These are phyloP conservation scores for Nymphicus hollandicus DNA, from an alignment of 2,113 vertebrate species.

Conservation along the genomic window DNA sequence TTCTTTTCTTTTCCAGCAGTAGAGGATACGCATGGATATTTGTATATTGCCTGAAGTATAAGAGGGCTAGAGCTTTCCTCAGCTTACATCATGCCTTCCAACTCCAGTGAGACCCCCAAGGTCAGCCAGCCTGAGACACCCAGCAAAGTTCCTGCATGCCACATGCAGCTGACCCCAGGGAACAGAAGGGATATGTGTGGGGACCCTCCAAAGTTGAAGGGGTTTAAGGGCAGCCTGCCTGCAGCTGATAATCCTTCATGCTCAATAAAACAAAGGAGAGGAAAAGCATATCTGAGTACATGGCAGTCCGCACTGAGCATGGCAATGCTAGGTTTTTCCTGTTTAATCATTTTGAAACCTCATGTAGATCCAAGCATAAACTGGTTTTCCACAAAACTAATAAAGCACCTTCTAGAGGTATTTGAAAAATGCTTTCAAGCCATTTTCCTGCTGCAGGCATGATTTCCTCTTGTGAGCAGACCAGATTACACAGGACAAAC, in stretches of 20 bases:
- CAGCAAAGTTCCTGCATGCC: background rate
- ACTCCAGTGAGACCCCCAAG: rapidly evolving
- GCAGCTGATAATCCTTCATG: rapidly evolving
- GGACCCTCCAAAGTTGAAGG: background rate
- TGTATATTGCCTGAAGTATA: background rate
- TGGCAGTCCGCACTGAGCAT: background rate
- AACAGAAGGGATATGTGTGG: background rate
- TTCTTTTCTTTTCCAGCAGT: background rate
- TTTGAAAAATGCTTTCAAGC: background rate
- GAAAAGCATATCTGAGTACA: background rate
- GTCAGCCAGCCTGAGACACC: background rate
- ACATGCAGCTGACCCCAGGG: rapidly evolving
- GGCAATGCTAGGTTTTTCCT: background rate
- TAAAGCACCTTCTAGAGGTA: background rate
- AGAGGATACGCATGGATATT: background rate
- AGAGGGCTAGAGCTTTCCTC: background rate
- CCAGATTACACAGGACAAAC: background rate
- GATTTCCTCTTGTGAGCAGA: background rate
- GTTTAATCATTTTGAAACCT: background rate
- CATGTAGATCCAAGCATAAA: background rate
- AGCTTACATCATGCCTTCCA: background rate
- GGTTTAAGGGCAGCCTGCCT: background rate
- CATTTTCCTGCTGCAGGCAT: background rate
- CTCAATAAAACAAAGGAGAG: background rate
- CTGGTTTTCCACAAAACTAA: background rate